Conservation (phyloP, 2,797 vertebrate species). For the Mallotus villosus region DNA sequence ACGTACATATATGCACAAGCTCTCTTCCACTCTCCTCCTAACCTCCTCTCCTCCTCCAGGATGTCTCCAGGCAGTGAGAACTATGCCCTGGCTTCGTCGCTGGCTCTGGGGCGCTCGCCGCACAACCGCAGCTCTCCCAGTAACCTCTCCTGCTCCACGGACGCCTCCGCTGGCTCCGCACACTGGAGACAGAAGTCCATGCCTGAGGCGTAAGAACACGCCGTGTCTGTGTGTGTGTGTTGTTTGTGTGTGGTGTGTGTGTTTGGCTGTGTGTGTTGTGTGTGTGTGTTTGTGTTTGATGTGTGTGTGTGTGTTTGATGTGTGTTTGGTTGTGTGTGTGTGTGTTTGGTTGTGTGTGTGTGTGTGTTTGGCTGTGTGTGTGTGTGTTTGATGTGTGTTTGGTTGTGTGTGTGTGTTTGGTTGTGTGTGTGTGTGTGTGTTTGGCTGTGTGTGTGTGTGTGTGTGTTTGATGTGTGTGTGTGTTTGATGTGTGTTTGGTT, state of each 20-base stretch:
- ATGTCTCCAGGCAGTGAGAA: conserved; percentile 92
- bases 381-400: neutral
- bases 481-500: too few relatives aligned
- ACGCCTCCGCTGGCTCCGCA: conserved; percentile 83
- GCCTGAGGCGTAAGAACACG: conserved; percentile 90
- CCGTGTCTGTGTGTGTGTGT: neutral
- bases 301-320: conserved; percentile 1
- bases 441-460: neutral
- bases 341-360: neutral
- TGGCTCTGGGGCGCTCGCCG: conserved; percentile 87
- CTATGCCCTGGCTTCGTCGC: conserved; percentile 91
- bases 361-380: too few relatives aligned
- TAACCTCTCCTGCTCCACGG: conserved; percentile 94
- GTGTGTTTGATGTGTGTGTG: neutral
- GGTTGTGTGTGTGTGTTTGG: neutral
- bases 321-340: neutral
- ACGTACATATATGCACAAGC: too few relatives aligned
- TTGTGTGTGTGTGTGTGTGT: neutral
- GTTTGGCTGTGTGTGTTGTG: too few relatives aligned
- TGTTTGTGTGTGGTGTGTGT: too few relatives aligned
- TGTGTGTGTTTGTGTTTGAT: neutral
- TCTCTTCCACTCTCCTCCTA: neutral
- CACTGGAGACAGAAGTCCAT: conserved; percentile 97
- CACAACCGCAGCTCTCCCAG: conserved; percentile 96
- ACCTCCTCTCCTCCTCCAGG: conserved; percentile 65